Conservation (phyloP, 2,888 invertebrate species). For the Agapetus fuscipes region DNA sequence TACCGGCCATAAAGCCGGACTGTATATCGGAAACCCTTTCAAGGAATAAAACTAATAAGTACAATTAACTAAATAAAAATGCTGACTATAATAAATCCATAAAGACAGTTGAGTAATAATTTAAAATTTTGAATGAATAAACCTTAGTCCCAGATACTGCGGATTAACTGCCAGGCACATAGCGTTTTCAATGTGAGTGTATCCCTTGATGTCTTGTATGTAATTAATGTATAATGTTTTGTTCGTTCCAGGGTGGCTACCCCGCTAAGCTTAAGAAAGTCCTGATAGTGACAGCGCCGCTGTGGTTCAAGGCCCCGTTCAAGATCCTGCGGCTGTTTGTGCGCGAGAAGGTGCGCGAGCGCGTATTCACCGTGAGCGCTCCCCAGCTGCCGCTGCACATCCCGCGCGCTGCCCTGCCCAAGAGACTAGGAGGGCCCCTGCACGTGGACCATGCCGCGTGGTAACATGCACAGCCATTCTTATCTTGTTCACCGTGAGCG, state of each 20-base stretch:
- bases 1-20: no score
- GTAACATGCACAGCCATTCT: constrained; percentile 90
- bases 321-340: constrained; percentile 91
- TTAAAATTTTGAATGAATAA: no score
- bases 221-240: no score
- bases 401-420: constrained; percentile 79
- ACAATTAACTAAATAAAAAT: no score
- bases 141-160: no score
- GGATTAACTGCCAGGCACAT: no score
- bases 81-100: no score
- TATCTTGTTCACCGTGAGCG: constrained; percentile 89
- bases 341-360: constrained; percentile 87
- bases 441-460: constrained; percentile 85
- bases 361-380: constrained; percentile 90
- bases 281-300: constrained; percentile 90
- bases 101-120: no score
- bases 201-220: no score
- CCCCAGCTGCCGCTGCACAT: constrained; percentile 85
- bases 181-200: no score
- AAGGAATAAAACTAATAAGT: no score
- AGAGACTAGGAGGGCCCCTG: constrained; percentile 79
- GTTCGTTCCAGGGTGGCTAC: constrained; percentile 87
- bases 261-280: constrained; percentile 96
- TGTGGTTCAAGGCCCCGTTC: constrained; percentile 98
- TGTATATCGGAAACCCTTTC: no score